A percentile compares a stretch with the other conserved stretches of the same genome.
These are phyloP conservation scores for Miniopterus natalensis DNA, from an alignment of 2,113 vertebrate genomes.

Conservation along the genomic window DNA sequence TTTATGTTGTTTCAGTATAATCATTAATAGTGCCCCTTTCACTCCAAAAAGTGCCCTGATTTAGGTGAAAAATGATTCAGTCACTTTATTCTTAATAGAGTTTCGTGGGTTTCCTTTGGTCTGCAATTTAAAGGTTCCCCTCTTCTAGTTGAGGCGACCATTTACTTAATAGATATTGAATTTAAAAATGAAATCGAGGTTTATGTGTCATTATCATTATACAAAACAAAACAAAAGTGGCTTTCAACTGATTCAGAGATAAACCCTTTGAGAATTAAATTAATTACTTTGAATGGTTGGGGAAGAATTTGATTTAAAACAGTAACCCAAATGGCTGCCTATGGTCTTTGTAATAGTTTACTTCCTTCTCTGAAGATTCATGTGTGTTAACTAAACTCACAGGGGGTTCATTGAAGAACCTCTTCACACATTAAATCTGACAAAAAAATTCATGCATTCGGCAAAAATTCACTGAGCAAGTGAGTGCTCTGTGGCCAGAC, in stretches of 20 bases:
- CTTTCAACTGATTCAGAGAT: constrained; percentile 21
- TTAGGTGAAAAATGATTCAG: not conserved
- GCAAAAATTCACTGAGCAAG: not conserved
- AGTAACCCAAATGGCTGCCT: not conserved
- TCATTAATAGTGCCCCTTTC: not conserved
- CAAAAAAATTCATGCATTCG: constrained; percentile 19
- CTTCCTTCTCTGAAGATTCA: constrained; percentile 16
- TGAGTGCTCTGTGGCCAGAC: not conserved
- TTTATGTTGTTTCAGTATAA: not conserved
- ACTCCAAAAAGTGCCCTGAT: not conserved
- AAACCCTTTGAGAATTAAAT: constrained; percentile 24
- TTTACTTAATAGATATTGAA: constrained; percentile 20
- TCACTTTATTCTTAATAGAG: not conserved
- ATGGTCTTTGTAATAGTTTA: constrained; percentile 1
- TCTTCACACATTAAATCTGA: not conserved
- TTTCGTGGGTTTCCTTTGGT: constrained; percentile 19
- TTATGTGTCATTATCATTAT: not conserved
- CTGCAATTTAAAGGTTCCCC: not conserved
- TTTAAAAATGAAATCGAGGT: constrained; percentile 11
- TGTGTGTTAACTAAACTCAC: not conserved
- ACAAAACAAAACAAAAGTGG: not conserved
- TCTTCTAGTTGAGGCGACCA: not conserved
- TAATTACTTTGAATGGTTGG: constrained; percentile 36
- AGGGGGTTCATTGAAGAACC: not conserved
- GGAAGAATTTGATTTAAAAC: constrained; percentile 23